Conservation (phyloP, 2,797 vertebrate species). For the Molothrus ater region DNA sequence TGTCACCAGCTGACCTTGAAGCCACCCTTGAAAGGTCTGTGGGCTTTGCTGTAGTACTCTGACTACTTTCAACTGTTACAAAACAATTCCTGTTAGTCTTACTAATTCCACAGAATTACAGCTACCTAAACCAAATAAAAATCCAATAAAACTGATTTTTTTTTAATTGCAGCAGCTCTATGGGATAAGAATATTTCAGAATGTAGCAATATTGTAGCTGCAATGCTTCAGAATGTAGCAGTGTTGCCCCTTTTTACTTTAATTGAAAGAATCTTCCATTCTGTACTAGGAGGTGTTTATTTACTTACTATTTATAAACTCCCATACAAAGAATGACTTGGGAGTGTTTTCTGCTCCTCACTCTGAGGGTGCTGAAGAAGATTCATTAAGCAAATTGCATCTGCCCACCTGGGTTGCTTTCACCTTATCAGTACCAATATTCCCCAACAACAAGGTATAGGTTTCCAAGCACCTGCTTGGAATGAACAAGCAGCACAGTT, state of each 20-base stretch:
- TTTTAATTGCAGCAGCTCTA: background rate
- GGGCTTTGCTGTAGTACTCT: conserved; percentile 67
- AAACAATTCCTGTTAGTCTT: conserved; percentile 25
- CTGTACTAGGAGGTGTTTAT: background rate
- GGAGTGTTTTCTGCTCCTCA: background rate
- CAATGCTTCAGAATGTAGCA: background rate
- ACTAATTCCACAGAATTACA: background rate
- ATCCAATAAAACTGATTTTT: accelerated
- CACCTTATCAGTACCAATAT: background rate
- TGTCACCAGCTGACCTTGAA: conserved; percentile 62
- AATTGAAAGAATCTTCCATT: background rate
- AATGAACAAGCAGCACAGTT: background rate
- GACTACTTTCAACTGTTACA: conserved; percentile 53
- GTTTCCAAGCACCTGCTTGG: background rate
- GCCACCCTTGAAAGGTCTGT: conserved; percentile 67
- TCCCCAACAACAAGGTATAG: background rate
- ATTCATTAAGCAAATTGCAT: background rate
- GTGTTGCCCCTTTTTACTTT: background rate
- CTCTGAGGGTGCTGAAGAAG: background rate
- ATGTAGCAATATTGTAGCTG: background rate
- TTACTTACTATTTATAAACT: background rate
- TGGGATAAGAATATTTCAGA: background rate
- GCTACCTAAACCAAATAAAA: background rate
- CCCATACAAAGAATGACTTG: background rate
- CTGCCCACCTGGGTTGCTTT: background rate